A percentile compares a stretch with the other conserved stretches of the same genome.
Conservation (phyloP, 2,888 invertebrate species). For the Lepidonotus clava region DNA sequence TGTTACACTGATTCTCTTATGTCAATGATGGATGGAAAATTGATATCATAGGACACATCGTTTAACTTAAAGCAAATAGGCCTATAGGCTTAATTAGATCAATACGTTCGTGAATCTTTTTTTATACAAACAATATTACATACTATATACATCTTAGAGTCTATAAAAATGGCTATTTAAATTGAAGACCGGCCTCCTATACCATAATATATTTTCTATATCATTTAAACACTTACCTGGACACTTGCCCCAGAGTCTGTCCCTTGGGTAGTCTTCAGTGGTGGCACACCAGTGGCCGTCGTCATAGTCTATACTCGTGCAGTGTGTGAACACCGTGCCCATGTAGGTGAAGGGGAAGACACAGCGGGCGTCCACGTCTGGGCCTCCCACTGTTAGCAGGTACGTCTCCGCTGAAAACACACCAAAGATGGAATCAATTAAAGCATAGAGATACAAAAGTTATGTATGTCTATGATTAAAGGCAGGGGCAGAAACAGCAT, state of each 20-base stretch:
- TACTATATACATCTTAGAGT: not conserved
- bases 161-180: not conserved
- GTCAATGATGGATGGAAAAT: no score
- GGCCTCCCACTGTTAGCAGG: not conserved
- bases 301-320: not conserved
- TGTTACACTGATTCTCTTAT: no score
- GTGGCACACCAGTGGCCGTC: not conserved
- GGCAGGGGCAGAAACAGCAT: no score
- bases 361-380: not conserved
- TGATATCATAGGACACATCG: no score
- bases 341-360: conserved; percentile 15
- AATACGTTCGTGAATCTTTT: no score
- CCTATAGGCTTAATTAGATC: no score
- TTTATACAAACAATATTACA: no score
- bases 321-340: not conserved
- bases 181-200: not conserved
- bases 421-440: no score
- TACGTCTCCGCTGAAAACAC: no score
- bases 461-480: no score
- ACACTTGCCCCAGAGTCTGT: not conserved
- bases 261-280: not conserved
- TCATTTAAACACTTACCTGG: conserved; percentile 4
- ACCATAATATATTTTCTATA: not conserved
- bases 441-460: no score
- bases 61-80: no score